Evolutionary conservation across 2,888 invertebrate genomes (phyloP), one percentile per base, ranked within the genome.

Genomic region (Lacanobia wlatinum): DNA sequence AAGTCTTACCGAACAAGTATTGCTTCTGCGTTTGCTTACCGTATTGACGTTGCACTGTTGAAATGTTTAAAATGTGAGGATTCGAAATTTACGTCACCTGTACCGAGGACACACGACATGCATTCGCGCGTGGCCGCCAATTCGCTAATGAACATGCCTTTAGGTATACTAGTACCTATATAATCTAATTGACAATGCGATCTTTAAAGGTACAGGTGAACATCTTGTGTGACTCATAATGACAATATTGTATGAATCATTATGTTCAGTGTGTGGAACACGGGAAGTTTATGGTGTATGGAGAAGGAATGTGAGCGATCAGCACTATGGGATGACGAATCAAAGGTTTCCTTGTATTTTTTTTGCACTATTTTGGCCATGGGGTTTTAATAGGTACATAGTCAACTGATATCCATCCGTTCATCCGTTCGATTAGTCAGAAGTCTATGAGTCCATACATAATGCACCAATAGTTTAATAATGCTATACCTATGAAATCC

Each of bases 211-310:
- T 83, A 87, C 89, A 88, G 87, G 88, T 90, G 90, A 87, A 86
- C 68, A 86, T 85, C 77, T 84, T 78, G 69, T 79, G 61, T 91
- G 89, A 91, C 69, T 90, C 90, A 90, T 84, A 75, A 79, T 87
- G 82, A 58, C 76, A 82, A 72, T 68, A 73, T 72, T 84, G 70
- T 68, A 83, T 86, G 85, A 83, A 78, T 91, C 89, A 91, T 81
- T 65, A 74, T 88, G 88, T 88, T 87, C 87, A 87, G 79, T 70
- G 86, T 88, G 87, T 85, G 85, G 86, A 84, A 84, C 86, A 91
- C 89, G 90, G 89, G 89, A 90, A 90, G 85, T 87, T 80, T 79
- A 84, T 83, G 85, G 86, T 85, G 80, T 78, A 83, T 80, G 84
- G 86, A 84, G 78, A 64, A 84, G 84, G 89, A 89, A 88, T 88